Base-by-base conservation (phyloP, 1,140 invertebrate species). In the Cataglyphis hispanica region DNA sequence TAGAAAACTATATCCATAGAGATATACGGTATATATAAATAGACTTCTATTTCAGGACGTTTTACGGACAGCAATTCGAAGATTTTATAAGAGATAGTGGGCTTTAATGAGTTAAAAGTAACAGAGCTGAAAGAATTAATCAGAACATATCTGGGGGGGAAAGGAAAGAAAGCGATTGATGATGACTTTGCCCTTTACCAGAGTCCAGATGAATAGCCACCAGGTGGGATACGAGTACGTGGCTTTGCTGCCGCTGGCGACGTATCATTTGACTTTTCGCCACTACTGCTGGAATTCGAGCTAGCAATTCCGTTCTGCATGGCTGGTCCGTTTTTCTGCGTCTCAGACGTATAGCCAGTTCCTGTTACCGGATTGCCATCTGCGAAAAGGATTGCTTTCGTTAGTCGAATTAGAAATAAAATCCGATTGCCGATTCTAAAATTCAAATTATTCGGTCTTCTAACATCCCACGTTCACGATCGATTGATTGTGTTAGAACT, bases 301-400 rank as follows among this genome's bases (percentile, higher is more conserved):
- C 78, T 90, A 27, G 61, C 75, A 25, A 27, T 91, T 31, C 93
- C 93, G 72, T 94, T 93, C 80, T 93, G 91, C 85, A 92, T 70
- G 6, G 60, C 70, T 16, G 90, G 80, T 0, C 87, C 86, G 66
- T 87, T 87, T 46, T 87, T 90, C 75, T 89, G 91, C 22, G 84
- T 64, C 22, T 93, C 92, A 10, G 90, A 80, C 76, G 84, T 86
- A 86, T 95, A 95, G 31, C 95, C 95, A 58, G 92, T 92, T 25
- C 95, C 95, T 67, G 95, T 95, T 72, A 95, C 94, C 27, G 95
- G 95, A 77, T 95, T 95, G 16, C 94, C 94, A 91, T 95, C 95
- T 95, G 90, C 43, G 83, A 85, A 88, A 61, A 88, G 85, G 72
- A 60, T 37, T 25, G 13, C 27, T 86, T 16, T 19, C 27, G 5